Evolutionary conservation across 2,888 invertebrate genomes (phyloP).

Genomic region (Lumbricus terrestris): DNA sequence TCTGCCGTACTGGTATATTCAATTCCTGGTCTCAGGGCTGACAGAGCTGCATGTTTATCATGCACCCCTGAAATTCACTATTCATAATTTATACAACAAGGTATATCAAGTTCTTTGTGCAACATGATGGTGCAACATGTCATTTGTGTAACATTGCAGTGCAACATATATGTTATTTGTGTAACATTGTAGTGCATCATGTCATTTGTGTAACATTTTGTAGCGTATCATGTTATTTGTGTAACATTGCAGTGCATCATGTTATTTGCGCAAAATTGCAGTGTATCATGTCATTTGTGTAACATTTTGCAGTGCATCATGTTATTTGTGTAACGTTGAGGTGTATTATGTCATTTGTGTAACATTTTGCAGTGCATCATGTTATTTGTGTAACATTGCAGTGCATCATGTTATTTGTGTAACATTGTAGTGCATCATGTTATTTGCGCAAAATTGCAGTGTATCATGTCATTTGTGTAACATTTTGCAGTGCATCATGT

Average conservation of each 20-base stretch:
- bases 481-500: background rate
- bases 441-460: too few relatives aligned
- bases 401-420: conserved; percentile 66
- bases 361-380: background rate
- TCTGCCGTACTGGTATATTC: background rate
- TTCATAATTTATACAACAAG: background rate
- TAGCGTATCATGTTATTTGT: conserved; percentile 41
- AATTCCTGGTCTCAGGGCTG: background rate
- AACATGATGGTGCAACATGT: background rate
- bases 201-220: too few relatives aligned
- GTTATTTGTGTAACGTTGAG: too few relatives aligned
- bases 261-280: conserved; percentile 49
- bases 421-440: too few relatives aligned
- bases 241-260: background rate
- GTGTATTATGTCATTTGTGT: conserved; percentile 65
- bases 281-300: conserved; percentile 66
- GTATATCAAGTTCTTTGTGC: conserved; percentile 64
- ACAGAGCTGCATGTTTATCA: background rate
- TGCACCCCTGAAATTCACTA: background rate
- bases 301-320: too few relatives aligned
- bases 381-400: conserved; percentile 49
- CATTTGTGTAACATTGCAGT: conserved; percentile 62
- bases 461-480: conserved; percentile 58
- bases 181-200: too few relatives aligned
- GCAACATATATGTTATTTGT: conserved; percentile 62